Conservation (phyloP, 2,797 vertebrate genomes). For the Melanotaenia trifasciata region DNA sequence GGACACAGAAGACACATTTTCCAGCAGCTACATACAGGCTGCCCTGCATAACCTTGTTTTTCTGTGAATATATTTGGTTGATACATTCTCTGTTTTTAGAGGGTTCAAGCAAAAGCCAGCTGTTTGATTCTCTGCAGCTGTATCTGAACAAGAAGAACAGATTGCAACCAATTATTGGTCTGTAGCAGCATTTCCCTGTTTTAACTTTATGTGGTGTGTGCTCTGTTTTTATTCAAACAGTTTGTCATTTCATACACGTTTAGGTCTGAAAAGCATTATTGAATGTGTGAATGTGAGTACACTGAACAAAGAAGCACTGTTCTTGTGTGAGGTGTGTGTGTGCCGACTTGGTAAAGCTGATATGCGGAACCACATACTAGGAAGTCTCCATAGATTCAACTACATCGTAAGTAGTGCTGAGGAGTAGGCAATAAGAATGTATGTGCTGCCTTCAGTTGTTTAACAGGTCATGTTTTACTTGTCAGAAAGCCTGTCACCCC, state of each 20-base stretch:
- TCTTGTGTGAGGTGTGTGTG: slow-evolving; percentile 76
- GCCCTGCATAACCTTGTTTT: background rate
- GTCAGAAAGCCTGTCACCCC: slow-evolving; percentile 69
- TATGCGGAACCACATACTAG: slow-evolving; percentile 79
- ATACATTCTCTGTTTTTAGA: slow-evolving; percentile 34
- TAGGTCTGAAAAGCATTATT: slow-evolving; percentile 73
- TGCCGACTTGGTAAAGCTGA: slow-evolving; percentile 70
- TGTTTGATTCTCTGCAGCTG: slow-evolving; percentile 68
- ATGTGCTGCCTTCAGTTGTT: background rate
- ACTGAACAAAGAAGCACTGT: slow-evolving; percentile 46
- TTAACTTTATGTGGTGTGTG: background rate
- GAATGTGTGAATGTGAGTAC: slow-evolving; percentile 69
- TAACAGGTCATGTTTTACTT: background rate
- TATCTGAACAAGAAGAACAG: slow-evolving; percentile 75
- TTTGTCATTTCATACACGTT: slow-evolving; percentile 17
- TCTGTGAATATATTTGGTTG: background rate
- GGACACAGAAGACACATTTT: slow-evolving; percentile 21
- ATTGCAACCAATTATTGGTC: slow-evolving; percentile 81
- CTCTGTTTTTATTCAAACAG: background rate
- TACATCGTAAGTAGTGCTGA: slow-evolving; percentile 75
- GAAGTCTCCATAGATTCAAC: slow-evolving; percentile 79
- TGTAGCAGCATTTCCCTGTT: slow-evolving; percentile 11
- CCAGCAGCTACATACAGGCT: background rate
- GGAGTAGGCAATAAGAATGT: background rate
- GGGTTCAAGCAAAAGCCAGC: slow-evolving; percentile 50